phyloP scores from a whole-genome alignment of 1,140 invertebrate genomes.

The Hormaphis cornu region DNA sequence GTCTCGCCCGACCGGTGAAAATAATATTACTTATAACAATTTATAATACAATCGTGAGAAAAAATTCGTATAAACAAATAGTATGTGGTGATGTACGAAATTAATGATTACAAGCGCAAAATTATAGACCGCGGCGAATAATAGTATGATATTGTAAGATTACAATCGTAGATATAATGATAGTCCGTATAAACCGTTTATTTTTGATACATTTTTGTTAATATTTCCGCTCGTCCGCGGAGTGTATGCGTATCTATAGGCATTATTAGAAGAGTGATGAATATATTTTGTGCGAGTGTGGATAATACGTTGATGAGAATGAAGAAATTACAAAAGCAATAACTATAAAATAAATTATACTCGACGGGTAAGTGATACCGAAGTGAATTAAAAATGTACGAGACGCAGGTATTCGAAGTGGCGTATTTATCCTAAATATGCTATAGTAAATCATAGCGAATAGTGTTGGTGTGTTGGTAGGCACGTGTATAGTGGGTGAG shows the following conservation, averaged over 20 bases:
- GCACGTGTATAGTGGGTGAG: neutral
- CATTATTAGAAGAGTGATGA: neutral
- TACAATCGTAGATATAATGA: neutral
- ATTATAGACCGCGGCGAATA: too few species aligned
- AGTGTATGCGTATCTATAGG: neutral
- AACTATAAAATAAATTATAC: neutral
- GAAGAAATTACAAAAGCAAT: neutral
- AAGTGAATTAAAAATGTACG: neutral
- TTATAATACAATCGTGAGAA: too few species aligned
- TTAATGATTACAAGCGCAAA: too few species aligned
- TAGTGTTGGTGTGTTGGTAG: neutral
- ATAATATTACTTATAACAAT: too few species aligned
- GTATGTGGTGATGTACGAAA: too few species aligned
- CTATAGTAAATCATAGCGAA: neutral
- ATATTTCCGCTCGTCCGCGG: constrained; percentile 12
- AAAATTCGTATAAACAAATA: too few species aligned
- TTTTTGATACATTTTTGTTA: neutral
- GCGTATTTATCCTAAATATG: neutral
- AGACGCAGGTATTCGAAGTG: neutral
- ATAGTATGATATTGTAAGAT: neutral
- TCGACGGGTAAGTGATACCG: neutral
- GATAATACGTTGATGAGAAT: neutral
- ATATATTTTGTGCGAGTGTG: neutral
- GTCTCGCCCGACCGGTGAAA: neutral
- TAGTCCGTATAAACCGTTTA: neutral